A percentile compares a stretch with the other conserved stretches of the same genome.
These are phyloP conservation scores for Hippoglossus stenolepis DNA, from an alignment of 2,113 vertebrate genomes.

Conservation along the genomic window DNA sequence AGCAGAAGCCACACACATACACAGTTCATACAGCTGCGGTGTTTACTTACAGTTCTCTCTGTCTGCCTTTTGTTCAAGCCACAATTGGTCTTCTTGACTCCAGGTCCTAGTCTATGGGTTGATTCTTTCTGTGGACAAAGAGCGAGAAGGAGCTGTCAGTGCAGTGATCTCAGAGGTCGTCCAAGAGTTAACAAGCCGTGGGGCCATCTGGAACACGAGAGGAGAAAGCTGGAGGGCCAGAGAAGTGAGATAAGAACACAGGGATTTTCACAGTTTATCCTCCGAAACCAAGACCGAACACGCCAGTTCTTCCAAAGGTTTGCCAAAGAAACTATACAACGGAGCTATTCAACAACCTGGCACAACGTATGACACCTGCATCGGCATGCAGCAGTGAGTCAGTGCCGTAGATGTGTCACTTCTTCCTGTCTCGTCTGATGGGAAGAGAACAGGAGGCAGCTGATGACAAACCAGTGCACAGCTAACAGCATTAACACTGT, in stretches of 20 bases:
- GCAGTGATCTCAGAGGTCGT: slow-evolving; percentile 50
- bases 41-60: slow-evolving; percentile 76
- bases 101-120: slow-evolving; percentile 44
- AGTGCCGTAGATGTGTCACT: slow-evolving; percentile 47
- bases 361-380: slow-evolving; percentile 59
- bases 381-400: slow-evolving; percentile 61
- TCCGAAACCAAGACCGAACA: slow-evolving; percentile 21
- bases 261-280: slow-evolving; percentile 41
- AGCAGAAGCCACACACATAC: not conserved
- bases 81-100: slow-evolving; percentile 54
- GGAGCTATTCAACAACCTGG: slow-evolving; percentile 48
- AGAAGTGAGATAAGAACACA: slow-evolving; percentile 43
- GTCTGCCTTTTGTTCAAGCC: slow-evolving; percentile 60
- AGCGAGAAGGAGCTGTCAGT: slow-evolving; percentile 39
- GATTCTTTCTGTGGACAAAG: slow-evolving; percentile 61
- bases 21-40: slow-evolving; percentile 18
- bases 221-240: slow-evolving; percentile 25
- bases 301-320: slow-evolving; percentile 5
- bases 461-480: not conserved
- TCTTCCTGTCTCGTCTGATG: slow-evolving; percentile 41
- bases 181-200: slow-evolving; percentile 44
- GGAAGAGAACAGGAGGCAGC: slow-evolving; percentile 34
- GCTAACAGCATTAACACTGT: not conserved
- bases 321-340: slow-evolving; percentile 20
- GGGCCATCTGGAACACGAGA: slow-evolving; percentile 39